Evolutionary conservation across 1,140 invertebrate genomes (phyloP).

Genomic region (Latrodectus geometricus): DNA sequence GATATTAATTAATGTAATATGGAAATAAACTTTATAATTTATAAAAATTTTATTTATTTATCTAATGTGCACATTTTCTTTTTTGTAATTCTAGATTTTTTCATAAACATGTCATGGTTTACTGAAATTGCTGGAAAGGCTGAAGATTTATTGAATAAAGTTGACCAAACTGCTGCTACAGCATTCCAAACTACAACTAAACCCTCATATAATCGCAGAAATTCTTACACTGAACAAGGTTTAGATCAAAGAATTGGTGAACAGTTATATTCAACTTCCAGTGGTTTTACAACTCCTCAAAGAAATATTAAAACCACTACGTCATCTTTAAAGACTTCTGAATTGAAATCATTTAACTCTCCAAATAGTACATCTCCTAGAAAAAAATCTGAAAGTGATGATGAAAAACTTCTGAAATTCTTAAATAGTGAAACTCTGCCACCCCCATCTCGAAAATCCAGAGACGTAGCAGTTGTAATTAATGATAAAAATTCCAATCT

Average conservation of each 20-base stretch:
- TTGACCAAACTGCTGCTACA: slow-evolving; percentile 86
- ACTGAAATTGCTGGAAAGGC: slow-evolving; percentile 84
- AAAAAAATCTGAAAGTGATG: slow-evolving; percentile 67
- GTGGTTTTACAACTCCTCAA: background rate
- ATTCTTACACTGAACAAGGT: background rate
- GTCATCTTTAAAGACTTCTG: background rate
- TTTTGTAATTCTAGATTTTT: background rate
- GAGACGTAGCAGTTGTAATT: background rate
- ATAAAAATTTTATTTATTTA: too few relatives aligned
- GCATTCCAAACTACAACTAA: slow-evolving; percentile 70
- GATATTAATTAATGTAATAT: too few relatives aligned
- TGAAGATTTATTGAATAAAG: slow-evolving; percentile 84
- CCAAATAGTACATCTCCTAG: background rate
- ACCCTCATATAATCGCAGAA: slow-evolving; percentile 11
- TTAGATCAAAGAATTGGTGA: background rate
- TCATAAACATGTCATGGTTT: slow-evolving; percentile 82
- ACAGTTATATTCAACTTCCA: slow-evolving; percentile 18
- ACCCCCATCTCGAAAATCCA: background rate
- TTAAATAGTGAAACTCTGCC: slow-evolving; percentile 66
- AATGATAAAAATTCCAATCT: background rate
- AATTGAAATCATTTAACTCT: background rate
- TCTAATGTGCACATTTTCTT: background rate
- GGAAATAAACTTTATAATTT: too few relatives aligned
- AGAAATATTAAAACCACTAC: background rate
- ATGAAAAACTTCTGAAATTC: slow-evolving; percentile 70